Percentiles rank a stretch among this genome's conserved stretches.
Conservation (phyloP, 1,140 invertebrate species). For the Sarcophaga bullata region DNA sequence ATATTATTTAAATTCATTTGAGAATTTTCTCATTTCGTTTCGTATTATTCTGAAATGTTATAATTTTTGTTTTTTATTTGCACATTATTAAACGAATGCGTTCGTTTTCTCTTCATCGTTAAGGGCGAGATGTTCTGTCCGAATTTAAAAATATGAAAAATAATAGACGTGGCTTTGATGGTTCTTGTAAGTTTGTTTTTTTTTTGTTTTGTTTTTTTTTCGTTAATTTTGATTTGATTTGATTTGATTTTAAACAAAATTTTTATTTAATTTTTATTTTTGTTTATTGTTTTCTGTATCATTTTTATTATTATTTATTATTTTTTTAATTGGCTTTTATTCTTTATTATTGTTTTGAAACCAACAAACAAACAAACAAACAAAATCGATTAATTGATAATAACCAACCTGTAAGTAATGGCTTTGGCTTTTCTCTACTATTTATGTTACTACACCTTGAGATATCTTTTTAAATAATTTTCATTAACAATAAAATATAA, state of each 20-base stretch:
- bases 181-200: conserved; percentile 53
- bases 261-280: not conserved
- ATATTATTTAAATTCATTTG: not conserved
- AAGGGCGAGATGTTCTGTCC: conserved; percentile 44
- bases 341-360: not conserved
- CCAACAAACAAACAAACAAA: not conserved
- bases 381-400: not conserved
- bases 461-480: too few relatives aligned
- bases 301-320: not conserved
- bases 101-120: conserved; percentile 30
- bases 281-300: not conserved
- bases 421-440: not conserved
- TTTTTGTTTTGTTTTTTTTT: not conserved
- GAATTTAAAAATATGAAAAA: conserved; percentile 44
- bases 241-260: conserved; percentile 16
- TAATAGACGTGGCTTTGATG: conserved; percentile 36
- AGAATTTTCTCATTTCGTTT: not conserved
- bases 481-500: not conserved
- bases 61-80: conserved; percentile 30
- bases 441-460: too few relatives aligned
- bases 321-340: conserved; percentile 28
- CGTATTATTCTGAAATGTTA: not conserved
- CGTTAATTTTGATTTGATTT: not conserved
- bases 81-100: conserved; percentile 30
- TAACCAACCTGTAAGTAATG: not conserved